Evolutionary conservation across 1,140 invertebrate species (phyloP), one percentile per base, ranked within the genome.

Genomic region (Paraescarpia echinospica): DNA sequence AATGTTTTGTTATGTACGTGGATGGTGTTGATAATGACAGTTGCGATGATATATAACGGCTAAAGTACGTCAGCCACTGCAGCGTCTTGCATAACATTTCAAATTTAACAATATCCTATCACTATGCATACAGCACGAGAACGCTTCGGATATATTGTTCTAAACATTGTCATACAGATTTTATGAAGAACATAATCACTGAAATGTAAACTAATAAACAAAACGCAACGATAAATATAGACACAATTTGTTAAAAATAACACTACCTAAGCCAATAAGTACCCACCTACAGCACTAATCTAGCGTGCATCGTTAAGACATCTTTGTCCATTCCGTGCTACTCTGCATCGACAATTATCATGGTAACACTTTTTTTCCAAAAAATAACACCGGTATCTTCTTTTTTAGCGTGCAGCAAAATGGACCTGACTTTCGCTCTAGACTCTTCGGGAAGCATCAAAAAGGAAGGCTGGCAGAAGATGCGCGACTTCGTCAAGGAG

Each of bases 401-500:
- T 18, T 77, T 77, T 77, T 27, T 31, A 77, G 59, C 59, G 22
- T 77, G 59, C 59, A 77, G 59, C 59, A 77, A 31, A 77, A 77
- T 77, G 59, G 90, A 90, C 35, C 33, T 90, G 14, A 90, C 90
- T 5, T 90, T 90, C 35, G 90, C 35, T 31, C 33, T 90, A 34
- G 90, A 90, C 35, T 34, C 34, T 90, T 90, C 90, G 9, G 90
- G 90, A 41, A 90, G 90, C 35, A 34, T 90, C 34, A 33, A 33
- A 18, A 90, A 90, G 22, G 90, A 90, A 22, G 90, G 90, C 34
- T 90, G 90, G 90, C 22, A 12, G 90, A 34, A 41, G 34, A 34
- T 90, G 34, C 90, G 34, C 35, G 90, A 90, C 34, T 90, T 90
- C 90, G 35, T 41, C 9, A 90, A 90, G n/a, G 90, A 34, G 34